Conservation (phyloP, 2,797 vertebrate species). For the Syngnathus rostellatus region DNA sequence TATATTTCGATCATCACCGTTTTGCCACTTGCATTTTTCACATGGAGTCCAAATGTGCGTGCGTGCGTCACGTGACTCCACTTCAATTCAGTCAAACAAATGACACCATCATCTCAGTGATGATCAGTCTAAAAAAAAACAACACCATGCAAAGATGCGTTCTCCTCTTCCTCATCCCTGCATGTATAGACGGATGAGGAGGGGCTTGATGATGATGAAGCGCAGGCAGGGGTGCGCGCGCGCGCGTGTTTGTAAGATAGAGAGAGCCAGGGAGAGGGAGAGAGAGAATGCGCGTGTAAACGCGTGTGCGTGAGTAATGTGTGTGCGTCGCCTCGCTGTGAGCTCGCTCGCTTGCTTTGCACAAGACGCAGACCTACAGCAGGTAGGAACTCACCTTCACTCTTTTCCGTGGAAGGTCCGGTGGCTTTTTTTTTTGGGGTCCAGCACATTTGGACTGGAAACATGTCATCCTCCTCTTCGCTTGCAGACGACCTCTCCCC, state of each 20-base stretch:
- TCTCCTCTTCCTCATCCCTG: slow-evolving; percentile 24
- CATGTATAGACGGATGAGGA: slow-evolving; percentile 64
- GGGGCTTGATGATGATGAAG: slow-evolving; percentile 64
- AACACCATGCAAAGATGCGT: background rate
- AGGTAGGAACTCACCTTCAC: slow-evolving; percentile 62
- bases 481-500: slow-evolving; percentile 22
- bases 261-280: no score
- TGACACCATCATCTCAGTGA: background rate
- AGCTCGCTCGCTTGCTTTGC: slow-evolving; percentile 58
- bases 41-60: background rate
- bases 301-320: background rate
- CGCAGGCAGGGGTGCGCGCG: slow-evolving; percentile 44
- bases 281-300: slow-evolving; percentile 7
- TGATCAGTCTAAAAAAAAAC: background rate
- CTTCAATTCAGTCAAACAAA: background rate
- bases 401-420: background rate
- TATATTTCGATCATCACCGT: background rate
- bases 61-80: background rate
- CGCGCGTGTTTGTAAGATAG: background rate
- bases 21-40: background rate
- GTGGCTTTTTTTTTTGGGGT: background rate
- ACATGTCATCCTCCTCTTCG: slow-evolving; percentile 28
- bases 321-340: slow-evolving; percentile 35
- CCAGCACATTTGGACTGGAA: slow-evolving; percentile 29
- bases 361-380: slow-evolving; percentile 42